Evolutionary conservation across 1,140 invertebrate genomes (phyloP).

Genomic region (Trichomalopsis sarcophagae): DNA sequence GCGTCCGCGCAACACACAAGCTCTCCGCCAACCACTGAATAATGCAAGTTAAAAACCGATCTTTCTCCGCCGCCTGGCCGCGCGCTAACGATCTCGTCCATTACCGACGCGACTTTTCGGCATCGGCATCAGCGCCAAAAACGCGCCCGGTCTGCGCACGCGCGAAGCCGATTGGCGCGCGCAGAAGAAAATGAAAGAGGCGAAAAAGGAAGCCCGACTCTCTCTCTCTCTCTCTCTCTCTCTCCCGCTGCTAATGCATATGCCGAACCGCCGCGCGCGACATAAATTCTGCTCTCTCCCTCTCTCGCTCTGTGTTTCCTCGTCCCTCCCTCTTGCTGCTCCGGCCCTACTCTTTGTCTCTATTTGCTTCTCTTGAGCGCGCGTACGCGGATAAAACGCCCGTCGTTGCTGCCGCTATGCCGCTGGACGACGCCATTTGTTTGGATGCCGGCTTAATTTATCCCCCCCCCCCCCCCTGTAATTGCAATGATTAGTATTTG

Average conservation of each 20-base stretch:
- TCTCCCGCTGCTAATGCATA: conserved; percentile 13
- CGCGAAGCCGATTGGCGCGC: not conserved
- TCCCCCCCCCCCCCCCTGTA: not conserved
- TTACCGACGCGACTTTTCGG: not conserved
- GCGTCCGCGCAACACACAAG: not conserved
- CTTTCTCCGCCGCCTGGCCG: not conserved
- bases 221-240: not conserved
- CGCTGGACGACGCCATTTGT: not conserved
- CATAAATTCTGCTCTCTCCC: conserved; percentile 14
- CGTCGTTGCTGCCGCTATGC: not conserved
- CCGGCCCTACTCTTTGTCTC: not conserved
- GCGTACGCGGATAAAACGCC: not conserved
- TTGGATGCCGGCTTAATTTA: not conserved
- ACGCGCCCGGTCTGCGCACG: not conserved
- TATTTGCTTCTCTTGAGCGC: conserved; percentile 7
- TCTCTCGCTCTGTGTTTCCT: not conserved
- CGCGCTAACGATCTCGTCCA: conserved; percentile 18
- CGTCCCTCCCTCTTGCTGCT: not conserved
- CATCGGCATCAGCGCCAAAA: not conserved
- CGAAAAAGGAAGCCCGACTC: not conserved
- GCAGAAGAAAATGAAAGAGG: conserved; percentile 9
- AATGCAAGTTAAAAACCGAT: conserved; percentile 30
- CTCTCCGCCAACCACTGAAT: conserved; percentile 16
- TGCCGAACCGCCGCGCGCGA: conserved; percentile 28
- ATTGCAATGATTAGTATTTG: conserved; percentile 4